Evolutionary conservation across 2,888 invertebrate species (phyloP).

Genomic region (Philopedon plagiatum): DNA sequence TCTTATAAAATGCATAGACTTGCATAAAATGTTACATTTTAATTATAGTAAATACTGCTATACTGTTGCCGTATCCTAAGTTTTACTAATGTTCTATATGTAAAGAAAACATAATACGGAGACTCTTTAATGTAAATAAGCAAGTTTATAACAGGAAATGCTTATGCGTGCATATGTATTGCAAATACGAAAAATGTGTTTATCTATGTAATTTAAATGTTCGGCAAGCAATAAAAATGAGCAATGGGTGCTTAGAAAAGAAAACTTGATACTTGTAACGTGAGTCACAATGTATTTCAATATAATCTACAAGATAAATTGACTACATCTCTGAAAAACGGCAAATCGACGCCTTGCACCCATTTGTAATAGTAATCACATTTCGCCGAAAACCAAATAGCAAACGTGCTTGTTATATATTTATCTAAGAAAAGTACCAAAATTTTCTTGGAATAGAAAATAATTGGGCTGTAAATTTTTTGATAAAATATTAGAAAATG

Average conservation of each 20-base stretch:
- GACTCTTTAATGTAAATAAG: background rate
- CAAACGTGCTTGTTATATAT: background rate
- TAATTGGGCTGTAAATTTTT: background rate
- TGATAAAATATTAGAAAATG: conserved; percentile 4
- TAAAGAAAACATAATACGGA: too few species aligned
- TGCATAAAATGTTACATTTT: background rate
- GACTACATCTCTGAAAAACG: background rate
- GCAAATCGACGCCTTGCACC: background rate
- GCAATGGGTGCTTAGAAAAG: background rate
- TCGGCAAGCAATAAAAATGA: background rate
- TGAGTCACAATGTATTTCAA: background rate
- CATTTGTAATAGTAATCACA: background rate
- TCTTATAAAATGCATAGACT: background rate
- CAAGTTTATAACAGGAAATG: conserved; percentile 2
- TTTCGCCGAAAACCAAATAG: background rate
- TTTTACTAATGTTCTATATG: too few species aligned
- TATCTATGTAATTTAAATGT: conserved; percentile 9
- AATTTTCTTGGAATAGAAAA: background rate
- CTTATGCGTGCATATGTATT: background rate
- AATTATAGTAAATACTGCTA: background rate
- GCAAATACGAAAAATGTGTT: conserved; percentile 3
- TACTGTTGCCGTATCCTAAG: too few species aligned
- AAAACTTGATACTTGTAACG: background rate
- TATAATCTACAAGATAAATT: background rate
- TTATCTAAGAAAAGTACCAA: background rate